A percentile compares a stretch with the other conserved stretches of the same genome.
Conservation (phyloP, 2,113 vertebrate genomes). For the Poecile atricapillus region DNA sequence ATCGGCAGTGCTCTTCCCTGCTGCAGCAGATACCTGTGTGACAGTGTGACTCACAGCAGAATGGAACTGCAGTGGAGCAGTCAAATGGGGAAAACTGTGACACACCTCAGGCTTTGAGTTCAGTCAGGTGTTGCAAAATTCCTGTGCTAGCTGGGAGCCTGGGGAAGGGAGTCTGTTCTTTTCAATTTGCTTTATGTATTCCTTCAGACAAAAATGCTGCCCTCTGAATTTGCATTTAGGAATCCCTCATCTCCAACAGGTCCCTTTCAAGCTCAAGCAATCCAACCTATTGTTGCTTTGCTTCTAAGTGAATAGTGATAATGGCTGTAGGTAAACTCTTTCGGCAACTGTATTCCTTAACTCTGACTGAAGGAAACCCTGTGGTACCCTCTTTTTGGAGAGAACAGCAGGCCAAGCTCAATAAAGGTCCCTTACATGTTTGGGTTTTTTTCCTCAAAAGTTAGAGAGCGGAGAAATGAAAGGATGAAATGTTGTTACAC, state of each 20-base stretch:
- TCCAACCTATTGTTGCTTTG: background rate
- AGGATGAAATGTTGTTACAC: background rate
- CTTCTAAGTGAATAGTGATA: background rate
- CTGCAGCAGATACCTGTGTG: background rate
- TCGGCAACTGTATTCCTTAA: background rate
- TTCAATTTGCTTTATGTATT: background rate
- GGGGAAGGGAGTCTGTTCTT: background rate
- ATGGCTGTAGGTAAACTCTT: background rate
- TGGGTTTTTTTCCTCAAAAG: background rate
- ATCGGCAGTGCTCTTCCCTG: background rate
- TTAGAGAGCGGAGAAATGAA: background rate
- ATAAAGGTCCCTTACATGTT: background rate
- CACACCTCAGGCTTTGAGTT: background rate
- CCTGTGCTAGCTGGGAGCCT: background rate
- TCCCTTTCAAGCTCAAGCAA: background rate
- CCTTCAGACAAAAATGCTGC: background rate
- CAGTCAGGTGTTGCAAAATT: background rate
- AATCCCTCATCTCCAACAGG: background rate
- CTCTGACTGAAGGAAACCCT: background rate
- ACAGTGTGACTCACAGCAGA: background rate
- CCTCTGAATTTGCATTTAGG: background rate
- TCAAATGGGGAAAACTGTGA: background rate
- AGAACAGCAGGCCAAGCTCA: background rate
- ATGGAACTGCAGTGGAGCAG: background rate
- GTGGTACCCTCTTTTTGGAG: background rate